phyloP scores from a whole-genome alignment of 2,888 invertebrate genomes.

The Papilio elwesi region DNA sequence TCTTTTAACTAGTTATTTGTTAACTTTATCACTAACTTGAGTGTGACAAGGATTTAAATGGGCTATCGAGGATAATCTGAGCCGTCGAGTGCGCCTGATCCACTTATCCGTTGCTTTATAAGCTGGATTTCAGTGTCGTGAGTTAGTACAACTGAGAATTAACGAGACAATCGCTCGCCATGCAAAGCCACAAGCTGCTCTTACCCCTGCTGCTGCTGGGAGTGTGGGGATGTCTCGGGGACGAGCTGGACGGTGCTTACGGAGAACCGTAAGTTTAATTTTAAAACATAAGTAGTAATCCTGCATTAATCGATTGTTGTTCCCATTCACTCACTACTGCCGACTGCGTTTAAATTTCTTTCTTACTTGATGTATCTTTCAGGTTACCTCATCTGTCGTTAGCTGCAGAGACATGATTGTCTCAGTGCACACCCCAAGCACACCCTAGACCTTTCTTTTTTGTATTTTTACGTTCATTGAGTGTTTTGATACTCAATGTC shows the following conservation, averaged over 20 bases:
- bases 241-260: background rate
- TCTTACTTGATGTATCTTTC: no score
- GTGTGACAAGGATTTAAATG: conserved; percentile 5
- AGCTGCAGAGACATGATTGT: no score
- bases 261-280: conserved; percentile 31
- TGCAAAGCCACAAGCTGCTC: conserved; percentile 24
- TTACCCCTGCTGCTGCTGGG: conserved; percentile 29
- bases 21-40: conserved; percentile 25
- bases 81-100: conserved; percentile 5
- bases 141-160: conserved; percentile 2
- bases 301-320: no score
- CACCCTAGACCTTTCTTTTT: no score
- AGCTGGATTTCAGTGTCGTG: background rate
- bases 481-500: no score
- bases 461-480: no score
- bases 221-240: conserved; percentile 28
- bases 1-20: conserved; percentile 7
- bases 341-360: no score
- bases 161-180: background rate
- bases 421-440: no score
- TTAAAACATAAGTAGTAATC: background rate
- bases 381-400: no score
- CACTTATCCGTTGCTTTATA: conserved; percentile 22
- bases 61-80: conserved; percentile 23
- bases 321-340: no score